Evolutionary conservation across 2,113 vertebrate genomes (phyloP).

Genomic region (Takifugu flavidus): DNA sequence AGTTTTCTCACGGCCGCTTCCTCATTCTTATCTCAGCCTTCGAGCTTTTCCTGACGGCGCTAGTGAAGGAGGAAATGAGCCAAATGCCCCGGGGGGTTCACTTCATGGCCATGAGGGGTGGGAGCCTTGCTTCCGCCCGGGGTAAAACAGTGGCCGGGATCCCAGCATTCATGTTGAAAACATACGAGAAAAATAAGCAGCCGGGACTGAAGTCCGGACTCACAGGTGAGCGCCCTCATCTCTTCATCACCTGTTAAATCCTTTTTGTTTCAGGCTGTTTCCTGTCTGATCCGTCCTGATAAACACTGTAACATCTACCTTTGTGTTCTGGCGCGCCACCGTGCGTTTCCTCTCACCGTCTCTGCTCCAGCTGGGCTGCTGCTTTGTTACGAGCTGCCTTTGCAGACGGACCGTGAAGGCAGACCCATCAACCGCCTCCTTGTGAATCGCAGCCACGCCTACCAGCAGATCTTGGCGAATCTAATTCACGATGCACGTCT

Average conservation of each 20-base stretch:
- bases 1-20: neutral
- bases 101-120: conserved; percentile 84
- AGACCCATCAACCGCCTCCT: conserved; percentile 84
- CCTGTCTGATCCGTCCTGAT: too few species aligned
- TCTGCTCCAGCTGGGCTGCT: conserved; percentile 84
- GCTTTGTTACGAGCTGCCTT: conserved; percentile 85
- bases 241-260: too few species aligned
- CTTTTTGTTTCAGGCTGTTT: too few species aligned
- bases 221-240: conserved; percentile 74
- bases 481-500: conserved; percentile 86
- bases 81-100: conserved; percentile 93
- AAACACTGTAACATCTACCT: too few species aligned
- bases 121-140: conserved; percentile 74
- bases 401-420: conserved; percentile 85
- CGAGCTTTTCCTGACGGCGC: conserved; percentile 82
- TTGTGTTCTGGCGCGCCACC: neutral
- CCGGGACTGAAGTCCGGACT: conserved; percentile 92
- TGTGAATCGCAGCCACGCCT: conserved; percentile 82
- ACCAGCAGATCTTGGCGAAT: conserved; percentile 84
- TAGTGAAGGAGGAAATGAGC: conserved; percentile 90
- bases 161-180: conserved; percentile 88
- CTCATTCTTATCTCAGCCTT: conserved; percentile 71
- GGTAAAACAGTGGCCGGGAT: conserved; percentile 86
- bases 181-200: conserved; percentile 93
- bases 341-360: neutral